Evolutionary conservation across 2,797 vertebrate species (phyloP).

Genomic region (Poeciliopsis presidionis): DNA sequence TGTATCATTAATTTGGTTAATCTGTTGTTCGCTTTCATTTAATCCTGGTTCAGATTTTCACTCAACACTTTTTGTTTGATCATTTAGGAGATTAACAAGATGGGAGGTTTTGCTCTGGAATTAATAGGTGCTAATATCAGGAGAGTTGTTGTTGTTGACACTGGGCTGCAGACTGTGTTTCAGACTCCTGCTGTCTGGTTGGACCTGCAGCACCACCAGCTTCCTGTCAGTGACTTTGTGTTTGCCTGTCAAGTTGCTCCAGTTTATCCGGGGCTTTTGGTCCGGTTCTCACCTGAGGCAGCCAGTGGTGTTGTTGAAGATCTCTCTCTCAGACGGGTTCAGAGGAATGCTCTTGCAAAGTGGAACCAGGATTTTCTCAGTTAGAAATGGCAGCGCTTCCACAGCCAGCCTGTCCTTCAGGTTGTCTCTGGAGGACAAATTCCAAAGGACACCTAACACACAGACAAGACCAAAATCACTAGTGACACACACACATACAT

Average conservation of each 20-base stretch:
- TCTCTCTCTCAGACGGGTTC: conserved; percentile 88
- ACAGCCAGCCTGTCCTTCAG: conserved; percentile 91
- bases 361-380: conserved; percentile 87
- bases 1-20: neutral
- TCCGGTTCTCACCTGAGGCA: conserved; percentile 86
- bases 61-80: too few species aligned
- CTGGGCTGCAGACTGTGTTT: neutral
- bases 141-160: neutral
- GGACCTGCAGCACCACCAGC: neutral
- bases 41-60: neutral
- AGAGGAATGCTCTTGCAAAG: conserved; percentile 85
- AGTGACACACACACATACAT: neutral
- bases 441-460: conserved; percentile 93
- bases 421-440: conserved; percentile 95
- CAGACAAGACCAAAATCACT: neutral
- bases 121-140: neutral
- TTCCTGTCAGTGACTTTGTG: neutral
- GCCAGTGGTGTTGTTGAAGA: conserved; percentile 94
- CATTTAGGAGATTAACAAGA: neutral
- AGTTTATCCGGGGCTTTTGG: neutral
- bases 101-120: neutral
- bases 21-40: neutral
- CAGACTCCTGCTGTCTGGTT: neutral
- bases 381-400: conserved; percentile 88
- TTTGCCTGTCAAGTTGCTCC: neutral